Percentiles rank a stretch among this genome's conserved stretches.
Evolutionary conservation across 1,140 invertebrate species (phyloP).

Genomic region (Aleiodes sp.): DNA sequence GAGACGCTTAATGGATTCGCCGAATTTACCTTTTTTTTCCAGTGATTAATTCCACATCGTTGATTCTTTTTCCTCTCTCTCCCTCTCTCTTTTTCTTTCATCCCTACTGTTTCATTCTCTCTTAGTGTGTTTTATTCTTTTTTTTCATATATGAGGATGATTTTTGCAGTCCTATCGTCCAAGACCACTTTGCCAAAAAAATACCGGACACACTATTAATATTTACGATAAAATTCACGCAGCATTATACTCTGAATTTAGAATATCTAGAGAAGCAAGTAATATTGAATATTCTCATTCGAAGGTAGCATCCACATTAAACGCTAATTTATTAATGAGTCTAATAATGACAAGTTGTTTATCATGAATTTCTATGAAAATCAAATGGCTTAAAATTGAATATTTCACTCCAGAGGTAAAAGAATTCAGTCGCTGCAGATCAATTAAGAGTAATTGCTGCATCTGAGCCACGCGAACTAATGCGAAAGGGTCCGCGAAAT

Average conservation of each 20-base stretch:
- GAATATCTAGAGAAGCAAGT: not conserved
- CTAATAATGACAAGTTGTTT: not conserved
- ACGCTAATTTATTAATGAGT: not conserved
- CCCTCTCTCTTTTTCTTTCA: too few relatives aligned
- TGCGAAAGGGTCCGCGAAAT: slow-evolving; percentile 14
- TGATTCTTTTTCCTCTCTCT: not conserved
- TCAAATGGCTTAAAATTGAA: not conserved
- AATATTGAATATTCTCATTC: not conserved
- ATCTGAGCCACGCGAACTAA: slow-evolving; percentile 9
- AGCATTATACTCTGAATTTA: not conserved
- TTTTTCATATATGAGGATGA: not conserved
- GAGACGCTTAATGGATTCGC: slow-evolving; percentile 58
- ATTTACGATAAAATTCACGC: slow-evolving; percentile 15
- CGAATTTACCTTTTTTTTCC: slow-evolving; percentile 53
- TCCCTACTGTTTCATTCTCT: not conserved
- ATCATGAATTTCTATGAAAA: not conserved
- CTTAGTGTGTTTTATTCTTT: not conserved
- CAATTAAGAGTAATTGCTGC: slow-evolving; percentile 16
- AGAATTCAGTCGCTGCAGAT: slow-evolving; percentile 7
- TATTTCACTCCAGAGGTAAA: not conserved
- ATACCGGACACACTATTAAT: slow-evolving; percentile 32
- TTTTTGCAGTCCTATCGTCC: not conserved
- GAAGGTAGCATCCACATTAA: too few relatives aligned
- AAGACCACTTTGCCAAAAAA: slow-evolving; percentile 13
- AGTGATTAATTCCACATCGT: slow-evolving; percentile 58